Evolutionary conservation across 1,140 invertebrate species (phyloP).

Genomic region (Drosophila pseudoobscura): DNA sequence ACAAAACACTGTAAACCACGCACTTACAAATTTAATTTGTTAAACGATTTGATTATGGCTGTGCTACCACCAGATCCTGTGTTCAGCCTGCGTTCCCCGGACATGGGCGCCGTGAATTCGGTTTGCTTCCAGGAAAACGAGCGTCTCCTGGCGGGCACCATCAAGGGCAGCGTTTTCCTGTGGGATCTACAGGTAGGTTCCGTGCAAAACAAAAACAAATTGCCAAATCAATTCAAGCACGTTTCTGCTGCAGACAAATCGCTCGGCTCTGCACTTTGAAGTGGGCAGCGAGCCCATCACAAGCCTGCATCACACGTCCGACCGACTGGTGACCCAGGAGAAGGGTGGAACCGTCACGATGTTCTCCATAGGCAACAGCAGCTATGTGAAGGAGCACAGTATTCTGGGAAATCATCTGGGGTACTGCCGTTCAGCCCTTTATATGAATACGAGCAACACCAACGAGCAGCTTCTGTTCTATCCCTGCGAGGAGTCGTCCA

Average conservation of each 20-base stretch:
- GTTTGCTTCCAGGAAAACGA: conserved; percentile 87
- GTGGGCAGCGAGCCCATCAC: conserved; percentile 73
- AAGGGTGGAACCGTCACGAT: conserved; percentile 88
- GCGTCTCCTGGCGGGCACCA: conserved; percentile 87
- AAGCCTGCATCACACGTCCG: conserved; percentile 67
- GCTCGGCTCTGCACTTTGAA: conserved; percentile 70
- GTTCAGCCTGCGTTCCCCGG: conserved; percentile 87
- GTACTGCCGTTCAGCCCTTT: conserved; percentile 86
- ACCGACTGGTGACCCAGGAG: conserved; percentile 87
- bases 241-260: conserved; percentile 65
- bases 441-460: conserved; percentile 83
- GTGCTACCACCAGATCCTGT: conserved; percentile 87
- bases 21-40: conserved; percentile 26
- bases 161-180: conserved; percentile 88
- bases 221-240: neutral
- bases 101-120: conserved; percentile 88
- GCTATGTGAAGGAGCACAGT: conserved; percentile 85
- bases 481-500: conserved; percentile 86
- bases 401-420: conserved; percentile 86
- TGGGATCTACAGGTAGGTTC: conserved; percentile 88
- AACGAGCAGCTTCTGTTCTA: conserved; percentile 87
- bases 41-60: conserved; percentile 81
- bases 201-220: neutral
- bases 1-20: conserved; percentile 28
- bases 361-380: conserved; percentile 86